These are phyloP conservation scores for Drosophila nigromelanica DNA, from an alignment of 1,140 invertebrate species.

Conservation along the genomic window DNA sequence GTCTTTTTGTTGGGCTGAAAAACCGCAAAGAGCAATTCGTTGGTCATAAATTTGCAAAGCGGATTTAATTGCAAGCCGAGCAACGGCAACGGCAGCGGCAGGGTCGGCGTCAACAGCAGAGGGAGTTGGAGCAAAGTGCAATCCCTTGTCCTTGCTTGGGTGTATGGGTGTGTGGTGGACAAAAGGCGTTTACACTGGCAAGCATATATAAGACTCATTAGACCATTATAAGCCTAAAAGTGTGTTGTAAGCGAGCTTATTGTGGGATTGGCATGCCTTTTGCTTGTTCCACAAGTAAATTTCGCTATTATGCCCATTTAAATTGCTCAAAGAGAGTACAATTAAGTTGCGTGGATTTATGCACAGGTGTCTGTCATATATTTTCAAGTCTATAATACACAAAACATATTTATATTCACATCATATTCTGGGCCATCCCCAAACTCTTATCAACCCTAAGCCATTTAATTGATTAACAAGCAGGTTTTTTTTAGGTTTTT, in stretches of 20 bases:
- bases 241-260: conserved; percentile 32
- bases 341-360: not conserved
- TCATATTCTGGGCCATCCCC: too few species aligned
- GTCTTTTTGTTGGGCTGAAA: conserved; percentile 34
- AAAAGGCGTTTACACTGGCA: not conserved
- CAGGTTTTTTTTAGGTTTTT: not conserved
- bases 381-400: too few species aligned
- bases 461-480: not conserved
- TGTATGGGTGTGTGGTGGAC: not conserved
- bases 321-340: not conserved
- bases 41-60: conserved; percentile 62
- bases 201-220: conserved; percentile 53
- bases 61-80: conserved; percentile 57
- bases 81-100: not conserved
- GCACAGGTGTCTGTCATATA: too few species aligned
- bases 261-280: conserved; percentile 16
- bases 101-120: not conserved
- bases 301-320: not conserved
- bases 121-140: conserved; percentile 41
- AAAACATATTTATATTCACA: too few species aligned
- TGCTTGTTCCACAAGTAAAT: conserved; percentile 5
- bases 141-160: conserved; percentile 36
- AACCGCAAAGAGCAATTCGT: conserved; percentile 65
- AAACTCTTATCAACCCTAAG: not conserved
- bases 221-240: conserved; percentile 29